Conservation (phyloP, 1,140 invertebrate genomes). For the Trichonephila inaurata region DNA sequence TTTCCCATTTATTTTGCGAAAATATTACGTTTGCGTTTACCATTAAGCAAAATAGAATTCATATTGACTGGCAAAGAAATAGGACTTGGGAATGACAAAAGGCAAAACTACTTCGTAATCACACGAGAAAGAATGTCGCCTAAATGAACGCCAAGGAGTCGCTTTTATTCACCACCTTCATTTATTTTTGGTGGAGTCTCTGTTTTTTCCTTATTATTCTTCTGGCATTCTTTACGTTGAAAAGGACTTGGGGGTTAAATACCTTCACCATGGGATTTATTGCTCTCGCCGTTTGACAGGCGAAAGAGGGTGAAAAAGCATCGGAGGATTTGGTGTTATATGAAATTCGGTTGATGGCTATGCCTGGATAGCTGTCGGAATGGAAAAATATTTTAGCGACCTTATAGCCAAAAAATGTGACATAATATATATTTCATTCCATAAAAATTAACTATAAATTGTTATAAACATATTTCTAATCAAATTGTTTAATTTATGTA, state of each 20-base stretch:
- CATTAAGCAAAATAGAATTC: slow-evolving; percentile 68
- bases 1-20: not conserved
- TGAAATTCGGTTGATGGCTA: slow-evolving; percentile 47
- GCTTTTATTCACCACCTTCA: slow-evolving; percentile 38
- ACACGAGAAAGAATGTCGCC: slow-evolving; percentile 57
- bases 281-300: slow-evolving; percentile 52
- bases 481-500: too few relatives aligned
- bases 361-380: too few relatives aligned
- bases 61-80: slow-evolving; percentile 61
- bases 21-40: not conserved
- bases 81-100: not conserved
- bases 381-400: too few relatives aligned
- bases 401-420: too few relatives aligned
- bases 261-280: slow-evolving; percentile 65
- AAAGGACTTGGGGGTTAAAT: slow-evolving; percentile 19
- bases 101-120: slow-evolving; percentile 63
- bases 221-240: slow-evolving; percentile 35
- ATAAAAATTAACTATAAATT: too few relatives aligned
- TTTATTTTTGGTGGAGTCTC: not conserved
- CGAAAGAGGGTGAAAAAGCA: slow-evolving; percentile 23
- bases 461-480: too few relatives aligned
- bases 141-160: slow-evolving; percentile 68
- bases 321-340: slow-evolving; percentile 54
- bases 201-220: not conserved
- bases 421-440: too few relatives aligned